Evolutionary conservation across 2,113 vertebrate genomes (phyloP).

Genomic region (Engraulis encrasicolus): DNA sequence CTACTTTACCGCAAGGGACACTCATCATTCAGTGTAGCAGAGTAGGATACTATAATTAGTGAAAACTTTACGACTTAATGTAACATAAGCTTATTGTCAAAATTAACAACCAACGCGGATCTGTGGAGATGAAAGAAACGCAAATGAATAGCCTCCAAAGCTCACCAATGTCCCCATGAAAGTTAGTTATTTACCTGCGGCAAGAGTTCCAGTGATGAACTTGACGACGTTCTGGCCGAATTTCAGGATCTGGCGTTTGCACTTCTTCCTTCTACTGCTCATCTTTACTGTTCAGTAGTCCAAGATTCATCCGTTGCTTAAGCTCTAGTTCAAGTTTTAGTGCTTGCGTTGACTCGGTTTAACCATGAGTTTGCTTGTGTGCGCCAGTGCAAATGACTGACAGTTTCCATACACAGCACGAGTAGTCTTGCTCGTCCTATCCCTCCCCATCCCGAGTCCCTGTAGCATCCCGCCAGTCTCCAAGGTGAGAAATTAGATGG

Average conservation of each 20-base stretch:
- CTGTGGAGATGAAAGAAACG: too few species aligned
- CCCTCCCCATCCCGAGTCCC: neutral
- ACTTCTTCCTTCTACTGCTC: slow-evolving; percentile 40
- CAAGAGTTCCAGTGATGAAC: slow-evolving; percentile 39
- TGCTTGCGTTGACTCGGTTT: neutral
- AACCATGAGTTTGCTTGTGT: neutral
- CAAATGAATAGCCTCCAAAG: too few species aligned
- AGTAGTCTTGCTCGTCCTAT: neutral
- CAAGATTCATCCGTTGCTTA: neutral
- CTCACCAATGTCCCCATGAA: too few species aligned
- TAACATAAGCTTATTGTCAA: too few species aligned
- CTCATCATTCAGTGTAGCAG: too few species aligned
- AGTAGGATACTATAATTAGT: too few species aligned
- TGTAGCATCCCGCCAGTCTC: neutral
- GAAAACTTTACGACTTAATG: too few species aligned
- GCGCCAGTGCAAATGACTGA: neutral
- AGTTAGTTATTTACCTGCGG: slow-evolving; percentile 22
- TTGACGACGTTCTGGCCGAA: slow-evolving; percentile 35
- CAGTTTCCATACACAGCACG: neutral
- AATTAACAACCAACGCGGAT: too few species aligned
- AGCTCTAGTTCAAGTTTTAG: neutral
- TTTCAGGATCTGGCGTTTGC: slow-evolving; percentile 44
- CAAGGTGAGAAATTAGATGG: neutral
- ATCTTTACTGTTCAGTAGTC: slow-evolving; percentile 12
- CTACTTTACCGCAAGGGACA: too few species aligned